A percentile compares a stretch with the other conserved stretches of the same genome.
phyloP scores from a whole-genome alignment of 1,140 invertebrate species.

The Magallana gigas region DNA sequence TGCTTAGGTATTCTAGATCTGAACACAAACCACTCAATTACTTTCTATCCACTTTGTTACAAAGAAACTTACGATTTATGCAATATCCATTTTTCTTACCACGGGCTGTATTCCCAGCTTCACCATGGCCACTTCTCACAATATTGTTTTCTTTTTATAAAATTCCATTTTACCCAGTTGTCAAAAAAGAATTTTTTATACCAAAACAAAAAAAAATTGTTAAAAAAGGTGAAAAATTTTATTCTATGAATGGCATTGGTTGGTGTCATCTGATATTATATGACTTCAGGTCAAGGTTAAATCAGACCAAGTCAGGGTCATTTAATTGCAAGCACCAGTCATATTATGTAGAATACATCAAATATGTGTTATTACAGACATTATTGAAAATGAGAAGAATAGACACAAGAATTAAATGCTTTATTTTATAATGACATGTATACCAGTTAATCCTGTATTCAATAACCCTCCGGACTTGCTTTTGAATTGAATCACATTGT shows the following conservation, averaged over 20 bases:
- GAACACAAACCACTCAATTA: neutral
- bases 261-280: constrained; percentile 54
- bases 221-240: constrained; percentile 12
- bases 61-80: constrained; percentile 5
- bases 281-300: constrained; percentile 6
- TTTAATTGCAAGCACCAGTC: neutral
- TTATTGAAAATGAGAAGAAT: neutral
- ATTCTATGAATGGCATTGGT: constrained; percentile 41
- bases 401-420: neutral
- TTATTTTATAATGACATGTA: constrained; percentile 11
- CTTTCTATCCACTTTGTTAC: neutral
- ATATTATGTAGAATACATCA: neutral
- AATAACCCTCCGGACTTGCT: constrained; percentile 27
- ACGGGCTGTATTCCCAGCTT: neutral
- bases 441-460: neutral
- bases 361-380: neutral
- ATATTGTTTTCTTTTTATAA: constrained; percentile 1
- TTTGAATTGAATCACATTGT: constrained; percentile 2
- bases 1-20: constrained; percentile 16
- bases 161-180: constrained; percentile 62
- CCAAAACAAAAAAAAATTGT: neutral
- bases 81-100: neutral
- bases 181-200: constrained; percentile 64
- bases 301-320: neutral
- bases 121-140: neutral